Conservation (phyloP, 2,888 invertebrate genomes). For the Dromius quadrimaculatus region DNA sequence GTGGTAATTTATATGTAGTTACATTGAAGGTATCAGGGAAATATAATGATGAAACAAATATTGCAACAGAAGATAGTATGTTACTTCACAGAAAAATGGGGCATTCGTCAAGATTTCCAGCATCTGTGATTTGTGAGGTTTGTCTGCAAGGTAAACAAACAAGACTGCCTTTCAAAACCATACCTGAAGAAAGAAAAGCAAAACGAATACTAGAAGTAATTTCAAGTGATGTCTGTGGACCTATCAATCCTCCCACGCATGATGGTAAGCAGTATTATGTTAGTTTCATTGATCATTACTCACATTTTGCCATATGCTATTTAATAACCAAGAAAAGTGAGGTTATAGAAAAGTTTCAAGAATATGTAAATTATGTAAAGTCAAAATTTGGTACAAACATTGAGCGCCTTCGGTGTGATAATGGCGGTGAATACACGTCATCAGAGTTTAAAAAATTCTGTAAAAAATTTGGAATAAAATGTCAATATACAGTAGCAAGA, state of each 20-base stretch:
- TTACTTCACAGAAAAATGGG: slow-evolving; percentile 57
- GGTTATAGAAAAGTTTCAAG: slow-evolving; percentile 54
- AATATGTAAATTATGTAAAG: no score
- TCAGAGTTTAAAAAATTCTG: slow-evolving; percentile 53
- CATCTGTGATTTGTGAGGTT: slow-evolving; percentile 54
- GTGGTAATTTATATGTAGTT: slow-evolving; percentile 50
- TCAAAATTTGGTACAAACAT: slow-evolving; percentile 55
- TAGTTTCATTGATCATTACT: slow-evolving; percentile 45
- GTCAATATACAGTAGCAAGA: slow-evolving; percentile 55
- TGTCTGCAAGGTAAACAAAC: slow-evolving; percentile 55
- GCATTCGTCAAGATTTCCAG: slow-evolving; percentile 55
- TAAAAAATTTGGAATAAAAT: no score
- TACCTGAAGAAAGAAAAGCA: slow-evolving; percentile 53
- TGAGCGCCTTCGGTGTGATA: slow-evolving; percentile 56
- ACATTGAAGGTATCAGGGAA: background rate
- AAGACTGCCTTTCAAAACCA: slow-evolving; percentile 44
- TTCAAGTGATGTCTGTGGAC: slow-evolving; percentile 53
- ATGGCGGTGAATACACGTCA: slow-evolving; percentile 56
- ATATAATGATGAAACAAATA: background rate
- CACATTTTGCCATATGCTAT: no score
- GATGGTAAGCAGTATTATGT: slow-evolving; percentile 53
- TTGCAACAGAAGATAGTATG: slow-evolving; percentile 35
- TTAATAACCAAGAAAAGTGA: slow-evolving; percentile 55
- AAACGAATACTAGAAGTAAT: slow-evolving; percentile 53
- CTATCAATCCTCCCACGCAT: slow-evolving; percentile 52